Base-by-base conservation (phyloP, 1,140 invertebrate genomes). In the Colletes latitarsis region DNA sequence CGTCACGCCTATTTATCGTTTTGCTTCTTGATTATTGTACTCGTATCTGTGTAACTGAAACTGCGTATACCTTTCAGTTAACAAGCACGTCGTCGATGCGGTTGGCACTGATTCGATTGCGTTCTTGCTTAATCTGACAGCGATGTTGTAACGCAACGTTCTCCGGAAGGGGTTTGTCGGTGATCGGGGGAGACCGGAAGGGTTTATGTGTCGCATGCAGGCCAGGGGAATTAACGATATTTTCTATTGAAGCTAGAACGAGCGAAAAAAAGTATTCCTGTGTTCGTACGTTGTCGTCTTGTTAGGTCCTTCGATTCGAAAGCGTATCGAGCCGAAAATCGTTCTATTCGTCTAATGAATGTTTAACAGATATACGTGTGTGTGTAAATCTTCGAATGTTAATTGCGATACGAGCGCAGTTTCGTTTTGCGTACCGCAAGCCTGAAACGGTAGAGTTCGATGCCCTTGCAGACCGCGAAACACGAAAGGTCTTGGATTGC, bases 351-450 rank as follows among this genome's bases (percentile, higher is more conserved):
- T 70, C 55, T 82, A 77, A 72, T 84, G 68, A 82, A 84, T 85
- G 78, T 85, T 85, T 81, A 84, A 81, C 66, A 60, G 63, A 82
- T 73, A 82, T 68, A 82, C 53, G 64, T 72, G 41, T 68, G 78
- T 75, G 66, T 70, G 72, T 83, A 68, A 83, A 66, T 62, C 30
- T 78, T 46, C 21, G 60, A 71, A 74, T 74, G 63, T 77, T 63
- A 80, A 83, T 73, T 70, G 81, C 84, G 79, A 83, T 57, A 55
- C 12, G 12, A 53, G 4, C 53, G 49, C 49, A 12, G 8, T 49
- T 9, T 58, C n/a, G 57, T 21, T 58, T 58, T 4, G 17, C 6
- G 49, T 49, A 49, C 49, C 49, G 8, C 10, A 3, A 49, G 49
- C 19, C 43, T 17, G n/a, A 12, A 46, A n/a, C 15, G 46, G 19